Base-by-base conservation (phyloP, 2,888 invertebrate genomes). In the Lycophotia porphyrea region DNA sequence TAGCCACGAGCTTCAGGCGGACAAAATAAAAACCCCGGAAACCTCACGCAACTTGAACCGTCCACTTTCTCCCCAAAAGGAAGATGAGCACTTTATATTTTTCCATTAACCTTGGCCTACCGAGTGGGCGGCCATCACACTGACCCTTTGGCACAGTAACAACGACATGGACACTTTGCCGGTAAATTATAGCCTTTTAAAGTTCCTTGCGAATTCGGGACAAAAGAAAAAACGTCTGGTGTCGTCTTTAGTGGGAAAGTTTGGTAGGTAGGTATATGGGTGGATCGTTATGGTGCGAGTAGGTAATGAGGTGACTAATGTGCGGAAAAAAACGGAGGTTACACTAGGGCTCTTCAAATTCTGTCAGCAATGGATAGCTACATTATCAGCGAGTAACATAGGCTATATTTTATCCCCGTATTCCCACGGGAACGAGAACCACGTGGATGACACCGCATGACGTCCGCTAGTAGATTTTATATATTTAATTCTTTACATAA, bases 61-160 rank as follows among this genome's bases (percentile, higher is more conserved):
- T 24, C 70, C 70, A 47, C 81, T 82, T 82, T 82, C 82, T 82
- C 78, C 67, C 42, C 44, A 49, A 69, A 74, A 80, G 71, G 77
- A 80, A 80, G 82, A 82, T 72, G 80, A 55, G 80, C 68, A 79
- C 74, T 80, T 83, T 77, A 79, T 80, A 66, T 73, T 73, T 80
- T 77, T 69, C 76, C 80, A 82, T 82, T 82, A 83, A 80, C 71
- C 80, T 77, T 74, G 83, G 80, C 73, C 77, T 70, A 67, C 27
- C 60, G 77, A 67, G 80, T 80, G 83, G 83, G 83, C 68, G 83
- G 63, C 49, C 82, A 79, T 76, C 80, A 27, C 71, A 70, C 81
- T 87, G 87, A 85, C 85, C 85, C 76, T 85, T 71, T 80, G 69
- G 76, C 85, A 81, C 79, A 78, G 55, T 84, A 80, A 87, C 85